phyloP scores from a whole-genome alignment of 2,888 invertebrate genomes.

The Copidosoma aretas region DNA sequence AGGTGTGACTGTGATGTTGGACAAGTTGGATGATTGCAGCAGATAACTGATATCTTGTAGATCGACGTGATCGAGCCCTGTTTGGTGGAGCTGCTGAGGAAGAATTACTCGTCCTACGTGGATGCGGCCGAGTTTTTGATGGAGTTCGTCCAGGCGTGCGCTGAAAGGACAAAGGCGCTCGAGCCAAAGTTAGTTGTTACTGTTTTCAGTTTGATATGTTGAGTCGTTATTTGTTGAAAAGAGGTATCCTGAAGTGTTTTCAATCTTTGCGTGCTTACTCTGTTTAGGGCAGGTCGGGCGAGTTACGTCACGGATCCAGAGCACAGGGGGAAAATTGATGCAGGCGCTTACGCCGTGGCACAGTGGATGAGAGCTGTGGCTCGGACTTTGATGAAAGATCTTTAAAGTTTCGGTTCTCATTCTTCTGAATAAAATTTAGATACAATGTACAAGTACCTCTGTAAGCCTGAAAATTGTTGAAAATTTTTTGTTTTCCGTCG shows the following conservation, averaged over 20 bases:
- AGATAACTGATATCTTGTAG: slow-evolving; percentile 57
- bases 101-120: slow-evolving; percentile 47
- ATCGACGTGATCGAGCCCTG: slow-evolving; percentile 67
- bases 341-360: slow-evolving; percentile 73
- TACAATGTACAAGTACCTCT: no score
- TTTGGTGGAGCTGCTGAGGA: slow-evolving; percentile 59
- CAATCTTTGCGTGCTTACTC: no score
- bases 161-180: slow-evolving; percentile 66
- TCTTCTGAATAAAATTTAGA: no score
- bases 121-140: background rate
- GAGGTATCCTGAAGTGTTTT: no score
- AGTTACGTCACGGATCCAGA: slow-evolving; percentile 71
- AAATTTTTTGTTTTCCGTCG: no score
- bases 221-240: background rate
- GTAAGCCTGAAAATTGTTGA: no score
- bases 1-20: background rate
- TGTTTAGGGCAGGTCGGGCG: slow-evolving; percentile 72
- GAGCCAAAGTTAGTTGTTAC: slow-evolving; percentile 63
- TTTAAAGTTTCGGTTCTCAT: no score
- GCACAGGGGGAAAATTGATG: slow-evolving; percentile 68
- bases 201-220: slow-evolving; percentile 5
- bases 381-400: slow-evolving; percentile 39
- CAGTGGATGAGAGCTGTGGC: slow-evolving; percentile 69
- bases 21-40: background rate
- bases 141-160: slow-evolving; percentile 64